phyloP scores from a whole-genome alignment of 2,113 vertebrate genomes.

The Fulmarus glacialis region DNA sequence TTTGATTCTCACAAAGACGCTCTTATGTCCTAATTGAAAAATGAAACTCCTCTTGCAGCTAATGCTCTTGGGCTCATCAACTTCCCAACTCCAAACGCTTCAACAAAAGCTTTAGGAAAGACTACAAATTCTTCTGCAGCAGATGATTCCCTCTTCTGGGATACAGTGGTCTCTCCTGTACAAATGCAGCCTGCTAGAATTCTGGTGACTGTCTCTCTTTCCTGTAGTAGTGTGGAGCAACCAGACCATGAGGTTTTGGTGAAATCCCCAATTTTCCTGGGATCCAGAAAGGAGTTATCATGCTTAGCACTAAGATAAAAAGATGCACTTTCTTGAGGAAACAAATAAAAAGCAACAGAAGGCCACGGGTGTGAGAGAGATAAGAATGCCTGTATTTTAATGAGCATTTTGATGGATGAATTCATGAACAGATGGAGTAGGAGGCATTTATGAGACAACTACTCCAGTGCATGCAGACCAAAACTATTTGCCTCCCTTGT shows the following conservation, averaged over 20 bases:
- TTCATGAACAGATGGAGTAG: not conserved
- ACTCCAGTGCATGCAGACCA: not conserved
- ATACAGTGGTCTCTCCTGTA: not conserved
- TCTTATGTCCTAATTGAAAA: not conserved
- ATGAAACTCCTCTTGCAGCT: not conserved
- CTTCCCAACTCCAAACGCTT: not conserved
- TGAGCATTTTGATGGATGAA: not conserved
- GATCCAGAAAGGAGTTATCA: not conserved
- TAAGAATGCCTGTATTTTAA: constrained; percentile 13
- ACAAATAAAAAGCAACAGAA: not conserved
- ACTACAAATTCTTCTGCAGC: not conserved
- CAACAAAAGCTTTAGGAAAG: not conserved
- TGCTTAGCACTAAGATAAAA: not conserved
- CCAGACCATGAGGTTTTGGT: not conserved
- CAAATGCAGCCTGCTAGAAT: not conserved
- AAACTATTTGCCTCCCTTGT: not conserved
- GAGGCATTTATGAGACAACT: not conserved
- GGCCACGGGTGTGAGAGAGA: constrained; percentile 4
- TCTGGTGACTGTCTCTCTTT: not conserved
- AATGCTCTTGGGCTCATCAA: not conserved
- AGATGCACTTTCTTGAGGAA: not conserved
- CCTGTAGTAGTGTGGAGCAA: not conserved
- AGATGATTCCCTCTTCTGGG: not conserved
- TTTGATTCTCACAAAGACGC: not conserved
- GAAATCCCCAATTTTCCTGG: not conserved